Evolutionary conservation across 1,140 invertebrate genomes (phyloP).

Genomic region (Homalodisca vitripennis): DNA sequence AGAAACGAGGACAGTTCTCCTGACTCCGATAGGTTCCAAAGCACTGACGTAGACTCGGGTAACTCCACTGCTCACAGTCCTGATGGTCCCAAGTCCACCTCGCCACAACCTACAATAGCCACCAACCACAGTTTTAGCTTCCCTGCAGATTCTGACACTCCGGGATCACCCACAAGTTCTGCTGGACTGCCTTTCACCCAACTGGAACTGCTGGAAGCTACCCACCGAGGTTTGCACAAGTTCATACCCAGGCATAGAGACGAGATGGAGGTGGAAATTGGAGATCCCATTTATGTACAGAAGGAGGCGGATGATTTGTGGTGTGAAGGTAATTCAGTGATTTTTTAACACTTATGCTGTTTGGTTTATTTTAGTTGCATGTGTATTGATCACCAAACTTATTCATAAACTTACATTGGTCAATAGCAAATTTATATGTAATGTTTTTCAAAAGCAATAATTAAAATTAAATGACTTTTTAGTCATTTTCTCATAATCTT

Average conservation of each 20-base stretch:
- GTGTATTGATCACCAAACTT: too few species aligned
- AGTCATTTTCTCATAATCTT: too few species aligned
- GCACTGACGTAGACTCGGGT: slow-evolving; percentile 66
- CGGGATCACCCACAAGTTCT: slow-evolving; percentile 50
- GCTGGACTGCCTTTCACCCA: slow-evolving; percentile 74
- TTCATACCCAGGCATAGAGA: slow-evolving; percentile 93
- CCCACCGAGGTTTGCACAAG: slow-evolving; percentile 92
- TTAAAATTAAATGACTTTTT: too few species aligned
- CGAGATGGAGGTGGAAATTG: slow-evolving; percentile 95
- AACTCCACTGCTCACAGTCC: slow-evolving; percentile 88
- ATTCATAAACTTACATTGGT: too few species aligned
- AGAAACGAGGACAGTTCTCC: slow-evolving; percentile 64
- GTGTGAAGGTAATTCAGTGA: slow-evolving; percentile 94
- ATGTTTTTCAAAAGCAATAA: too few species aligned
- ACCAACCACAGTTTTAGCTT: neutral
- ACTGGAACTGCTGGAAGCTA: slow-evolving; percentile 87
- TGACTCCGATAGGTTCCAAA: slow-evolving; percentile 31
- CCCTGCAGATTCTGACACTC: slow-evolving; percentile 51
- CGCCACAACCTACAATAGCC: slow-evolving; percentile 52
- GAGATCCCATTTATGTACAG: slow-evolving; percentile 95
- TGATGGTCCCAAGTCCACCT: slow-evolving; percentile 80
- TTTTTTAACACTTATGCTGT: too few species aligned
- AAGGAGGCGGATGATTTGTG: slow-evolving; percentile 96
- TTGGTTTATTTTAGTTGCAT: too few species aligned
- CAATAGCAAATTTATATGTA: too few species aligned